phyloP scores from a whole-genome alignment of 1,140 invertebrate species.

The Rhyacophila brunnea region DNA sequence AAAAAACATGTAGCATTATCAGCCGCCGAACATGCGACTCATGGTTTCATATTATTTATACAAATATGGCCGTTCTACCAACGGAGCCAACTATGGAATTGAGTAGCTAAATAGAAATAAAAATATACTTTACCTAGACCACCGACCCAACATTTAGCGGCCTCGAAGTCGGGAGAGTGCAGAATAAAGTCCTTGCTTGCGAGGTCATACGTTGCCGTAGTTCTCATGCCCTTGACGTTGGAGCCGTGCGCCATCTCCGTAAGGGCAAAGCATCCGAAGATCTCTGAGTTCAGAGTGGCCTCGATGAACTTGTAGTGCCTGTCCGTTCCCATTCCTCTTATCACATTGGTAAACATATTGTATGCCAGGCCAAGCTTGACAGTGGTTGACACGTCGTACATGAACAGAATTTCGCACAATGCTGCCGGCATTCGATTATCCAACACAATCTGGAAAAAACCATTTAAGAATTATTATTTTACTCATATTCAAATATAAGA shows the following conservation, averaged over 20 bases:
- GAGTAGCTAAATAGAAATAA: too few relatives aligned
- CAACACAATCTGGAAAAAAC: constrained; percentile 45
- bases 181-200: constrained; percentile 75
- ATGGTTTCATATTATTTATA: too few relatives aligned
- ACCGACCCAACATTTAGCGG: constrained; percentile 84
- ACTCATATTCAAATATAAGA: too few relatives aligned
- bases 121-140: constrained; percentile 60
- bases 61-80: too few relatives aligned
- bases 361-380: constrained; percentile 64
- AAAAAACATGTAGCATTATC: too few relatives aligned
- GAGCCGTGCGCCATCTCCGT: constrained; percentile 88
- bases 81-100: too few relatives aligned
- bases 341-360: constrained; percentile 57
- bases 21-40: too few relatives aligned
- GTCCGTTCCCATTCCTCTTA: constrained; percentile 57
- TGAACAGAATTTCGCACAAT: constrained; percentile 59
- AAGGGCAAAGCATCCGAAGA: constrained; percentile 75
- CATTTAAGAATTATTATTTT: too few relatives aligned
- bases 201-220: constrained; percentile 76
- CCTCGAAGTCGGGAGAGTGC: constrained; percentile 80
- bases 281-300: constrained; percentile 56
- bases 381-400: constrained; percentile 68
- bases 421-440: constrained; percentile 49
- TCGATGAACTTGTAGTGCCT: constrained; percentile 62
- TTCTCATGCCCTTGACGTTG: constrained; percentile 80